A percentile compares a stretch with the other conserved stretches of the same genome.
These are phyloP conservation scores for Ceyx melanurus DNA, from an alignment of 2,113 vertebrate genomes.

Conservation along the genomic window DNA sequence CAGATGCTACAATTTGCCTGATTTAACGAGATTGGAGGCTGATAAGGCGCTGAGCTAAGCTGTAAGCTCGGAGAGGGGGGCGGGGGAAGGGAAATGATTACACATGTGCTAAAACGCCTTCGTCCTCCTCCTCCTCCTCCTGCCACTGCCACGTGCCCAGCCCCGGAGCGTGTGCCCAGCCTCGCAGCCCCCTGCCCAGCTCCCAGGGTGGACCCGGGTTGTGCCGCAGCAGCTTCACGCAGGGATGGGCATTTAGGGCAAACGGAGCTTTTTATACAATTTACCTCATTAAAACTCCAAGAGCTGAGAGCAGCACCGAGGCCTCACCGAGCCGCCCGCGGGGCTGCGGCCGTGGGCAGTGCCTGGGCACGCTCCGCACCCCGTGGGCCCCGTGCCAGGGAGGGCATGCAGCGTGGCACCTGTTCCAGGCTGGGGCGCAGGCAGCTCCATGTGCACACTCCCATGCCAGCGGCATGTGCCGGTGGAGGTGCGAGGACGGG, in stretches of 20 bases:
- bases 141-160: background rate
- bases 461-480: rapidly evolving
- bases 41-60: conserved; percentile 63
- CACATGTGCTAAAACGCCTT: conserved; percentile 37
- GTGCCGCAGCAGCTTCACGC: background rate
- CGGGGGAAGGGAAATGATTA: conserved; percentile 39
- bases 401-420: background rate
- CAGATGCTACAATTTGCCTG: conserved; percentile 72
- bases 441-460: rapidly evolving
- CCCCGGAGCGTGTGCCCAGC: background rate
- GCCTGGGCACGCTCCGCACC: background rate
- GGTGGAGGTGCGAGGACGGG: rapidly evolving
- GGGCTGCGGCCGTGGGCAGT: background rate
- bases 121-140: background rate
- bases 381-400: background rate
- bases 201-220: background rate
- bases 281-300: conserved; percentile 64
- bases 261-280: conserved; percentile 46
- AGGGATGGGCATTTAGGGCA: conserved; percentile 66
- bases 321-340: background rate
- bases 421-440: background rate
- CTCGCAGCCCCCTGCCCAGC: conserved; percentile 21
- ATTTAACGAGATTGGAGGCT: conserved; percentile 70
- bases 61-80: background rate
- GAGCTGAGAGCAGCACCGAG: background rate